These are phyloP conservation scores for Parauchenoglanis ngamensis DNA, from an alignment of 2,797 vertebrate genomes.

Conservation along the genomic window DNA sequence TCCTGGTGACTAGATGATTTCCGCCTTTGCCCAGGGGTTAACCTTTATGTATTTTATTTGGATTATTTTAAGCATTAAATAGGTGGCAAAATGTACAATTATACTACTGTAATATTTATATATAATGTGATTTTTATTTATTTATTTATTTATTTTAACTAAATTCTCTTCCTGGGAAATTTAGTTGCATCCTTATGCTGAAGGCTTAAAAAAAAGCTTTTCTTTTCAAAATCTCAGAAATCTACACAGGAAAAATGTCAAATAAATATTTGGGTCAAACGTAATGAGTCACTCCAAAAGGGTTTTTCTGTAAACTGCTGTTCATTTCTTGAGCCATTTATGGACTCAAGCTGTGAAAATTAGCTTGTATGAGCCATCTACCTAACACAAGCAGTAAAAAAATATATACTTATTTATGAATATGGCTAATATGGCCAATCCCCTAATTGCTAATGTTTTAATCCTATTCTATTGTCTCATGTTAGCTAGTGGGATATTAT, in stretches of 20 bases:
- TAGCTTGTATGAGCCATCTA: neutral
- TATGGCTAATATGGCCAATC: neutral
- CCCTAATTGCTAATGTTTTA: neutral
- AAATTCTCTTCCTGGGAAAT: neutral
- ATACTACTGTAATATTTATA: neutral
- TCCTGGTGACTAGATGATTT: neutral
- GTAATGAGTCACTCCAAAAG: neutral
- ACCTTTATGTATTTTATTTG: neutral
- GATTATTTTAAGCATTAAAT: neutral
- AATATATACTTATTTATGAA: neutral
- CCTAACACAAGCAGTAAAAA: neutral
- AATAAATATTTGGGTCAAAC: neutral
- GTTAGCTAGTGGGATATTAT: neutral
- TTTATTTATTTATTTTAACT: neutral
- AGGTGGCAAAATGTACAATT: neutral
- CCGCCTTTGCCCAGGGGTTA: neutral
- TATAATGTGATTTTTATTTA: neutral
- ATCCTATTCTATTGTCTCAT: neutral
- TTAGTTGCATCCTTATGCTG: neutral
- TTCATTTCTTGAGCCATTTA: neutral
- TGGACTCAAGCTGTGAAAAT: neutral
- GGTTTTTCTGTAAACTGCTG: neutral
- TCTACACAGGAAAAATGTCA: no score
- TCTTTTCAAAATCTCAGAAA: no score
- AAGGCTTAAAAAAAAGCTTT: neutral